Conservation (phyloP, 64 coral and sea anemone genomes). For the Montipora capricornis region DNA sequence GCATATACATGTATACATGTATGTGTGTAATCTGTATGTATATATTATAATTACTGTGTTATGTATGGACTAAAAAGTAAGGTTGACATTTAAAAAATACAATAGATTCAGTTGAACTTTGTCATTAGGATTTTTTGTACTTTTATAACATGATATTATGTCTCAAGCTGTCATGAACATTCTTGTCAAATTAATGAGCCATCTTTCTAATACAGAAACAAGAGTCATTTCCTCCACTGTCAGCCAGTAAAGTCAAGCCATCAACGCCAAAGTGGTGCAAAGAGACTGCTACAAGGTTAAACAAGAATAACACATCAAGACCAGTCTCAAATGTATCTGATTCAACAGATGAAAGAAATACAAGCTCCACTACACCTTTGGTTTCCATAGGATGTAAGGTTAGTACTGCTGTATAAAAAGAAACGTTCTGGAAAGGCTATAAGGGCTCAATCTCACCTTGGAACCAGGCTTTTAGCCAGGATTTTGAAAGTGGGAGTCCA, state of each 20-base stretch:
- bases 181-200: no score
- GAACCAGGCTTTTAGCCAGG: no score
- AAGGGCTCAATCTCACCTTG: not conserved
- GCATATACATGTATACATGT: no score
- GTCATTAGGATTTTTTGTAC: no score
- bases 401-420: not conserved
- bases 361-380: not conserved
- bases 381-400: not conserved
- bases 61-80: no score
- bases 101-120: no score
- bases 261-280: constrained; percentile 7
- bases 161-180: no score
- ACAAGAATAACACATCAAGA: not conserved
- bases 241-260: not conserved
- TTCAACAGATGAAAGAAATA: not conserved
- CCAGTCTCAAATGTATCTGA: not conserved
- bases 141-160: no score
- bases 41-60: no score
- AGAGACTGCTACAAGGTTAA: not conserved
- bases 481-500: no score
- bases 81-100: no score
- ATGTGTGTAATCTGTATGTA: no score
- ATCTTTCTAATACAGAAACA: not conserved
- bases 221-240: constrained; percentile 20
- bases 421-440: not conserved